Percentiles rank a stretch among this genome's conserved stretches.
phyloP scores from a whole-genome alignment of 2,113 vertebrate species.

The Gulo gulo region DNA sequence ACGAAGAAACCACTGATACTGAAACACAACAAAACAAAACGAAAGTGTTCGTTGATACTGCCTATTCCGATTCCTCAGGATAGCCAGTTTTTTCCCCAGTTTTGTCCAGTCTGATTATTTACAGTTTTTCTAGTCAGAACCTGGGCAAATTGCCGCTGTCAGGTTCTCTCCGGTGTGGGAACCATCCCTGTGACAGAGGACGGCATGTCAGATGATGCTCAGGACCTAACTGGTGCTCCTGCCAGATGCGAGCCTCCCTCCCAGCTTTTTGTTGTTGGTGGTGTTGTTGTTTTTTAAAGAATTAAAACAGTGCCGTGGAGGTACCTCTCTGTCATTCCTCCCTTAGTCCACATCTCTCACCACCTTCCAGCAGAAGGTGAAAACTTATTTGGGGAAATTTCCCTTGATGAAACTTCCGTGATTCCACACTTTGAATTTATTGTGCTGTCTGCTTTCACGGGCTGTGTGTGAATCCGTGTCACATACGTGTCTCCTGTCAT shows the following conservation, averaged over 20 bases:
- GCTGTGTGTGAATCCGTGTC: not conserved
- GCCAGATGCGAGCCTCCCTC: fast-evolving
- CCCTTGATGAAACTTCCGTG: fast-evolving
- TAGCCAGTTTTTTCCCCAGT: not conserved
- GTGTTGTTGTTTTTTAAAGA: not conserved
- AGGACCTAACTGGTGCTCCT: not conserved
- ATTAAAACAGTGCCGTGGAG: not conserved
- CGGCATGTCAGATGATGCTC: no score
- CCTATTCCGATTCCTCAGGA: not conserved
- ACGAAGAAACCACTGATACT: not conserved
- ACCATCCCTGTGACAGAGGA: not conserved
- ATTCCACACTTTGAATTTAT: no score
- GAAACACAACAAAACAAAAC: not conserved
- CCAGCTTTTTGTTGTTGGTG: not conserved
- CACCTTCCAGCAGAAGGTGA: not conserved
- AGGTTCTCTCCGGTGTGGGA: not conserved
- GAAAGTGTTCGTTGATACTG: not conserved
- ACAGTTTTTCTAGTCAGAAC: not conserved
- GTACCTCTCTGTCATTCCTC: not conserved
- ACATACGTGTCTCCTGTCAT: not conserved
- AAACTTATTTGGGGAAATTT: not conserved
- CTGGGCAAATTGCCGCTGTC: not conserved
- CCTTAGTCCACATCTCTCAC: not conserved
- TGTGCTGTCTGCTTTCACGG: not conserved
- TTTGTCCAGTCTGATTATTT: not conserved